Evolutionary conservation across 2,888 invertebrate species (phyloP), one percentile per base, ranked within the genome.

Genomic region (Thereva unica): DNA sequence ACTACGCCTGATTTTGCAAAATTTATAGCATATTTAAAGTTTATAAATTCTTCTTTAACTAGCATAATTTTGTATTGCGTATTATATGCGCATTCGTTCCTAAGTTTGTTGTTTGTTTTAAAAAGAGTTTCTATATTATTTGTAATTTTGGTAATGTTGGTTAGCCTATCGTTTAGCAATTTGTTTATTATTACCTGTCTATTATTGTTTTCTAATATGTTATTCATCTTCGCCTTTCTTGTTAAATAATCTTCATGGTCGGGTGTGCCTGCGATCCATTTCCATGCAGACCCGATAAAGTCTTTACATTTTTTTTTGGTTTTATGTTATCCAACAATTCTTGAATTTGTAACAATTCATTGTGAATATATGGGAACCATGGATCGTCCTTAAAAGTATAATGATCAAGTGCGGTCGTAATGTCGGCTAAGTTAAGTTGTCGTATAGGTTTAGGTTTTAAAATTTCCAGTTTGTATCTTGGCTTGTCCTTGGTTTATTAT

Each of bases 91-190:
- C 67, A 8, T 67, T 63, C 47, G 59, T 71, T 69, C n/a, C 69
- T 71, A 23, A 70, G 54, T n/a, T 63, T 23, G 63, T 68, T 67
- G 38, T 41, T 67, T 64, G 66, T 71, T 56, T 50, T 71, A n/a
- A n/a, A n/a, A n/a, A n/a, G n/a, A n/a, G 67, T 65, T 71, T 47
- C 59, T 45, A n/a, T n/a, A n/a, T n/a, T n/a, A n/a, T n/a, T n/a
- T n/a, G n/a, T n/a, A n/a, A n/a, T n/a, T n/a, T n/a, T n/a, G n/a
- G n/a, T n/a, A n/a, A n/a, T n/a, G n/a, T n/a, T n/a, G n/a, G n/a
- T n/a, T n/a, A n/a, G n/a, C n/a, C n/a, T n/a, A n/a, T n/a, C n/a
- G n/a, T n/a, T n/a, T n/a, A n/a, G n/a, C n/a, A n/a, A n/a, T n/a
- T n/a, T n/a, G n/a, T n/a, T n/a, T n/a, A n/a, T n/a, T n/a, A n/a